Evolutionary conservation across 2,113 vertebrate genomes (phyloP).

Genomic region (Cervus canadensis): DNA sequence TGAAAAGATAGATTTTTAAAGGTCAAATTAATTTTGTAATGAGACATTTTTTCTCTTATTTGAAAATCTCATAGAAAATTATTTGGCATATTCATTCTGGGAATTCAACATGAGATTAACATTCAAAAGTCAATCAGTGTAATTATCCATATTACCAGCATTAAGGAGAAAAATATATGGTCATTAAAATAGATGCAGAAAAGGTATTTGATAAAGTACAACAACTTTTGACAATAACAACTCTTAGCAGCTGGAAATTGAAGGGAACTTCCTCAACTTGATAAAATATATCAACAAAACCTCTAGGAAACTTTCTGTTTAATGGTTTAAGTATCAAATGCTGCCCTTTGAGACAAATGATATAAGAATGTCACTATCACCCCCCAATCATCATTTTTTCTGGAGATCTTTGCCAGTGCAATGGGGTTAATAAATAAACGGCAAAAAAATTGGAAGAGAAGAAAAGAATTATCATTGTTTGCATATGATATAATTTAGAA

Average conservation of each 20-base stretch:
- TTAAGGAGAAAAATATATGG: not conserved
- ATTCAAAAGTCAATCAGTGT: not conserved
- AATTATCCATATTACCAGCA: not conserved
- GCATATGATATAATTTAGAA: not conserved
- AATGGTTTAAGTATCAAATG: not conserved
- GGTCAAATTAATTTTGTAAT: not conserved
- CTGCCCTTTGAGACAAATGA: not conserved
- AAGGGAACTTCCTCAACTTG: not conserved
- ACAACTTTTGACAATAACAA: not conserved
- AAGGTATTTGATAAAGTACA: not conserved
- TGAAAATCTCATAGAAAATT: not conserved
- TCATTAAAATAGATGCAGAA: not conserved
- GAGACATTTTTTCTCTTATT: not conserved
- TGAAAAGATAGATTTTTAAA: not conserved
- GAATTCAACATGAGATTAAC: not conserved
- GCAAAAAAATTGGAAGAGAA: not conserved
- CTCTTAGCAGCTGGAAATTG: not conserved
- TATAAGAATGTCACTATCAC: not conserved
- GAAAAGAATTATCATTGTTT: not conserved
- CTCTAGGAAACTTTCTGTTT: not conserved
- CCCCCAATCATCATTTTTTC: not conserved
- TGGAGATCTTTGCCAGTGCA: not conserved
- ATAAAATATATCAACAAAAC: not conserved
- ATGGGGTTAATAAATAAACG: not conserved
- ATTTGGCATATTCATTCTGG: not conserved